These are phyloP conservation scores for Phalacrocorax aristotelis DNA, from an alignment of 2,113 vertebrate species.

Conservation along the genomic window DNA sequence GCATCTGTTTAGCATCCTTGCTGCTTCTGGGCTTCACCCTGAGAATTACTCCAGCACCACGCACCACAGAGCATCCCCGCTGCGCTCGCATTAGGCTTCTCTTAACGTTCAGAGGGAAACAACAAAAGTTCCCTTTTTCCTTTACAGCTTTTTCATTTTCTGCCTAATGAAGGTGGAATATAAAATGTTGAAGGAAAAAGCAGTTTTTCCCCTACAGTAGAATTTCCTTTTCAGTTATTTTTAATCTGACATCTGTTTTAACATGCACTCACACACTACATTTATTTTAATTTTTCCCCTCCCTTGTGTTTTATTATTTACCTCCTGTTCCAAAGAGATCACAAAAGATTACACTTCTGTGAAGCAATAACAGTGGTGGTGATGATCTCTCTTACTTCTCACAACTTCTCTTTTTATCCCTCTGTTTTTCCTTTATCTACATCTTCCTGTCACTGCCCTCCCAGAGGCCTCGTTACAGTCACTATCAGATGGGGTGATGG, in stretches of 20 bases:
- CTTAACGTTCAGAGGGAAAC: neutral
- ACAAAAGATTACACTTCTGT: constrained; percentile 60
- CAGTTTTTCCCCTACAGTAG: constrained; percentile 27
- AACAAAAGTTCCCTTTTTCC: constrained; percentile 19
- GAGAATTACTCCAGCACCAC: neutral
- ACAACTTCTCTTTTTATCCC: neutral
- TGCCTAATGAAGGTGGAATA: constrained; percentile 32
- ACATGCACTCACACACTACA: constrained; percentile 26
- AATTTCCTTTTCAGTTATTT: constrained; percentile 61
- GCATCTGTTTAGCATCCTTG: constrained; percentile 17
- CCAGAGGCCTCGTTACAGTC: constrained; percentile 29
- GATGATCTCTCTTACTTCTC: neutral
- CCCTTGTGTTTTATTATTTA: constrained; percentile 70
- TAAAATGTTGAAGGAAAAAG: constrained; percentile 41
- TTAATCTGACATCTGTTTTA: constrained; percentile 66
- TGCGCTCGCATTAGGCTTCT: neutral
- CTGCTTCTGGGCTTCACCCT: neutral
- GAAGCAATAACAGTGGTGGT: neutral
- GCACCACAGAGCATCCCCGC: neutral
- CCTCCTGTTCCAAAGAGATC: constrained; percentile 50
- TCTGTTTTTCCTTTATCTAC: neutral
- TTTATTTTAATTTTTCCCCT: constrained; percentile 48
- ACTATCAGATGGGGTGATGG: neutral
- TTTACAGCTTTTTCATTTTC: constrained; percentile 19
- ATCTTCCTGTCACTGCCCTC: neutral